Conservation (phyloP, 1,140 invertebrate genomes). For the Gonatopus flavifemur region DNA sequence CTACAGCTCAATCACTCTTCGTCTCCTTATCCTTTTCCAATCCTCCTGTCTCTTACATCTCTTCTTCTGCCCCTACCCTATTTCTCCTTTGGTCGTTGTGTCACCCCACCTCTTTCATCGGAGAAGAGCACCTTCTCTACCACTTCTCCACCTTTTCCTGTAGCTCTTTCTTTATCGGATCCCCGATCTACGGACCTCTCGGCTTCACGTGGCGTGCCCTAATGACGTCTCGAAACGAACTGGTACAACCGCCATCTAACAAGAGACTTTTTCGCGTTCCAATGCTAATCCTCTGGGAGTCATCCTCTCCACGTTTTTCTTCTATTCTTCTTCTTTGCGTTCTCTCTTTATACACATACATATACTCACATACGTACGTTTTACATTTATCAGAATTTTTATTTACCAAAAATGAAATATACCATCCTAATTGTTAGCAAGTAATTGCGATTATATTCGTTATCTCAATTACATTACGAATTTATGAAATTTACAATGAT, state of each 20-base stretch:
- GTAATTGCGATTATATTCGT: no score
- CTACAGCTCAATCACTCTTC: slow-evolving; percentile 60
- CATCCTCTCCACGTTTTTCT: slow-evolving; percentile 12
- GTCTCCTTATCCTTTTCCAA: slow-evolving; percentile 45
- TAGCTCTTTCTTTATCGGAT: slow-evolving; percentile 38
- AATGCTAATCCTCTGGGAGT: slow-evolving; percentile 50
- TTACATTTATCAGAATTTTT: no score
- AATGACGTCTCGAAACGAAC: slow-evolving; percentile 52
- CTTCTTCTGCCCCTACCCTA: slow-evolving; percentile 4
- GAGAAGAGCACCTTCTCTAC: slow-evolving; percentile 19
- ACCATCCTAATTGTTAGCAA: no score
- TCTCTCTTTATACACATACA: no score
- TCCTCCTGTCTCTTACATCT: background rate
- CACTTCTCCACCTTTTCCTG: slow-evolving; percentile 17
- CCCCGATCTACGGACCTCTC: slow-evolving; percentile 45
- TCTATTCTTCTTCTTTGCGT: background rate
- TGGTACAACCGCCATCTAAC: slow-evolving; percentile 48
- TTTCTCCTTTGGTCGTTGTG: slow-evolving; percentile 8
- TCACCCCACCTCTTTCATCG: background rate
- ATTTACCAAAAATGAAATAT: no score
- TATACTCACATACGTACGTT: no score
- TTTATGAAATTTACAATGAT: no score
- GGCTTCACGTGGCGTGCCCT: slow-evolving; percentile 53
- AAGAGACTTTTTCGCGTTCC: slow-evolving; percentile 50
- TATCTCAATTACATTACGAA: no score